A percentile compares a stretch with the other conserved stretches of the same genome.
phyloP scores from a whole-genome alignment of 2,113 vertebrate species.

The Chiloscyllium plagiosum region DNA sequence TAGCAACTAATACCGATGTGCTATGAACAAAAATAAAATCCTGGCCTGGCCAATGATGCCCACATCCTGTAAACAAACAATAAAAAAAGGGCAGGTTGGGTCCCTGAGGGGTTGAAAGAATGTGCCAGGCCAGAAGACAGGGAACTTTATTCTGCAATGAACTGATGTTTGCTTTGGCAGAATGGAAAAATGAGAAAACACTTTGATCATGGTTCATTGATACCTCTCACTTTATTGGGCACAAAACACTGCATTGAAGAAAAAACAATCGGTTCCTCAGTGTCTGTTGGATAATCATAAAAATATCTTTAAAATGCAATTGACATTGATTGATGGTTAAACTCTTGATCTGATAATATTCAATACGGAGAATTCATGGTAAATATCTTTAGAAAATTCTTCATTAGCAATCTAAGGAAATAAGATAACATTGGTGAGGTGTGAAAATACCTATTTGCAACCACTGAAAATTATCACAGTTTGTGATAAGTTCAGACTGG shows the following conservation, averaged over 20 bases:
- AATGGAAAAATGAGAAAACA: not conserved
- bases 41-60: no score
- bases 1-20: no score
- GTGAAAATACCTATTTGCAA: slow-evolving; percentile 12
- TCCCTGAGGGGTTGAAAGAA: not conserved
- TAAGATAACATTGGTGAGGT: not conserved
- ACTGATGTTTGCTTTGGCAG: no score
- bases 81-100: not conserved
- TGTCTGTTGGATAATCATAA: not conserved
- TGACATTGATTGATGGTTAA: not conserved
- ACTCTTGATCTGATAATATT: not conserved
- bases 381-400: not conserved
- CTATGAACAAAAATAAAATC: no score
- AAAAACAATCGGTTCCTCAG: not conserved
- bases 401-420: not conserved
- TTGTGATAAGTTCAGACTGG: not conserved
- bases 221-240: not conserved
- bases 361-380: not conserved
- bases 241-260: not conserved
- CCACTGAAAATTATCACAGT: not conserved
- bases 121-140: not conserved
- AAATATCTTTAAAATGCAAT: not conserved
- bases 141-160: not conserved
- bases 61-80: no score
- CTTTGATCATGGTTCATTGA: not conserved